Conservation (phyloP, 2,888 invertebrate species). For the Fragum fragum region DNA sequence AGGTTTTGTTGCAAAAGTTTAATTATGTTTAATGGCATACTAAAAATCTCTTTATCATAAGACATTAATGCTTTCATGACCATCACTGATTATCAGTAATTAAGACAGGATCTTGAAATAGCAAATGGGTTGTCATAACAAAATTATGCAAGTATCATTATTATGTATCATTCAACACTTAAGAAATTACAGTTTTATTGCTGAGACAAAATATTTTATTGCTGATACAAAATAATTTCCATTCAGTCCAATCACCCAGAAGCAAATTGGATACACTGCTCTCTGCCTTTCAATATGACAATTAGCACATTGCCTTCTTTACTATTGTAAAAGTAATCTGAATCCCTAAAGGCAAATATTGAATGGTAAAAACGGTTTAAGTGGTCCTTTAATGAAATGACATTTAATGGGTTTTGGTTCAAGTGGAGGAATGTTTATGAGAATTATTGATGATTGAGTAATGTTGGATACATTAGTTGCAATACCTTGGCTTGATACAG, state of each 20-base stretch:
- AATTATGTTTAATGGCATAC: too few relatives aligned
- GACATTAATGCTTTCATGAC: too few relatives aligned
- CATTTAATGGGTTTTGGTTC: conserved; percentile 26
- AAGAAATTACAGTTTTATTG: not conserved
- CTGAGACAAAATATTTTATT: not conserved
- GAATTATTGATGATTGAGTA: conserved; percentile 36
- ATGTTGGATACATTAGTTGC: conserved; percentile 16
- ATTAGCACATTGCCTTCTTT: conserved; percentile 28
- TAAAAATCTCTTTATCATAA: too few relatives aligned
- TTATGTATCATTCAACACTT: too few relatives aligned
- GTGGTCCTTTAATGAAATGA: not conserved
- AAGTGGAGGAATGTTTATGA: conserved; percentile 24
- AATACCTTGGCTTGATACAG: not conserved
- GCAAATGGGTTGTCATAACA: not conserved
- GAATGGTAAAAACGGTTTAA: conserved; percentile 9
- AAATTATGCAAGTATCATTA: too few relatives aligned
- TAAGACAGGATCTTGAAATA: too few relatives aligned
- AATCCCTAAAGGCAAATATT: conserved; percentile 7
- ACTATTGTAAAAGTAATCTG: not conserved
- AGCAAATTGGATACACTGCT: not conserved
- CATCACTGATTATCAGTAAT: too few relatives aligned
- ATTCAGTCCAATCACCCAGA: not conserved
- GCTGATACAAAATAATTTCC: not conserved
- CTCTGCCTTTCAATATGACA: conserved; percentile 1
- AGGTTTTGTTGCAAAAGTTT: too few relatives aligned